phyloP scores from a whole-genome alignment of 2,888 invertebrate species.

The Pyrocoelia pectoralis region DNA sequence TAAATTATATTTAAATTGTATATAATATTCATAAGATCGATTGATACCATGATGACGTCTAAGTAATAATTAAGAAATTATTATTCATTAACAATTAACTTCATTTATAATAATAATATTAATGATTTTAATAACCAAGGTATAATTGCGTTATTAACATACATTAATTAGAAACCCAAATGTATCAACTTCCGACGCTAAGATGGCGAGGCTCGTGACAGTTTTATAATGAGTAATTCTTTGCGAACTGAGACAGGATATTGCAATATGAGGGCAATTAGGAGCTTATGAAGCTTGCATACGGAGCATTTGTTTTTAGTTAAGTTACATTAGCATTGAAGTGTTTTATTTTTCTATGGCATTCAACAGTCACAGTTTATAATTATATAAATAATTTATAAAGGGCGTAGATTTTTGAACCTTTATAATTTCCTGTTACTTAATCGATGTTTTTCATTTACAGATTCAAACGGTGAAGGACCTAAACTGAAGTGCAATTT shows the following conservation, averaged over 20 bases:
- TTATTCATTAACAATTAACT: slow-evolving; percentile 14
- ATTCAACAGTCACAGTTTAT: slow-evolving; percentile 23
- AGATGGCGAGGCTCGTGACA: slow-evolving; percentile 28
- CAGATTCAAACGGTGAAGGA: slow-evolving; percentile 80
- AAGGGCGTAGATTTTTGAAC: background rate
- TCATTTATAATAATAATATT: slow-evolving; percentile 6
- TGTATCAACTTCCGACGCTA: slow-evolving; percentile 29
- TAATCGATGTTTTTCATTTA: slow-evolving; percentile 38
- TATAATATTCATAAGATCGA: background rate
- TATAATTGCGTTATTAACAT: slow-evolving; percentile 27
- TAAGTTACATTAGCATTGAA: slow-evolving; percentile 26
- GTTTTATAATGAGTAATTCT: slow-evolving; percentile 34
- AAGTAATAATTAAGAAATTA: background rate
- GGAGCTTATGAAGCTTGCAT: slow-evolving; percentile 36
- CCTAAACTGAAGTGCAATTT: slow-evolving; percentile 88
- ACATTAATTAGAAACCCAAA: slow-evolving; percentile 20
- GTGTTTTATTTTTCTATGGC: slow-evolving; percentile 16
- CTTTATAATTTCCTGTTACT: background rate
- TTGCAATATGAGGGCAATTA: slow-evolving; percentile 41
- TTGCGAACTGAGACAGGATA: slow-evolving; percentile 33
- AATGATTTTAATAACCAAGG: slow-evolving; percentile 16
- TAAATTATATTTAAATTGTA: too few species aligned
- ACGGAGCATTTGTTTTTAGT: slow-evolving; percentile 33
- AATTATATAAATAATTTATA: slow-evolving; percentile 31
- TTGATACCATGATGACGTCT: background rate